These are phyloP conservation scores for Capitulum mitella DNA, from an alignment of 2,888 invertebrate species.

Conservation along the genomic window DNA sequence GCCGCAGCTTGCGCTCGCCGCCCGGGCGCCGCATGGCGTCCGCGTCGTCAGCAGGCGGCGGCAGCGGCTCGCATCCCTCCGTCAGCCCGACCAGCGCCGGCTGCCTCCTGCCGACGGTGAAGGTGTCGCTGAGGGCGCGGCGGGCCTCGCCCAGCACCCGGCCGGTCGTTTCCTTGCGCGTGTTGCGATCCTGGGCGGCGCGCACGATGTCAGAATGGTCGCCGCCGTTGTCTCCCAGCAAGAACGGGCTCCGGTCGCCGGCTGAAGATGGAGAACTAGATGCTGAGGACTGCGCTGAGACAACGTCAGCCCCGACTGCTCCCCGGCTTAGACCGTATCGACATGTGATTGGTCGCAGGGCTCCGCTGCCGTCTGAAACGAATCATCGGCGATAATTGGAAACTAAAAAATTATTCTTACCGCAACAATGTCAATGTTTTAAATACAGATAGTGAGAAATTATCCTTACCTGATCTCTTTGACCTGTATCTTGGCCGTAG, in stretches of 20 bases:
- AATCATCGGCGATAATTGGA: neutral
- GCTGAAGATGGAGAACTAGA: neutral
- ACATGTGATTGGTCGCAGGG: neutral
- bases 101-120: neutral
- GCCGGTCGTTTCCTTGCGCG: neutral
- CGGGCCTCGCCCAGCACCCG: neutral
- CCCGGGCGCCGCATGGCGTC: neutral
- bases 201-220: neutral
- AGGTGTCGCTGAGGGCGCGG: neutral
- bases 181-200: neutral
- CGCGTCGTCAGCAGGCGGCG: neutral
- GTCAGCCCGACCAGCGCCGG: neutral
- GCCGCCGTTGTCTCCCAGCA: neutral
- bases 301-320: neutral
- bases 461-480: too few relatives aligned
- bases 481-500: too few relatives aligned
- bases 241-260: neutral
- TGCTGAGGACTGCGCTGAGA: neutral
- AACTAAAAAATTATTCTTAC: too few relatives aligned
- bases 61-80: neutral
- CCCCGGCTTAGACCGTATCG: constrained; percentile 9
- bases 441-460: too few relatives aligned
- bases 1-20: neutral
- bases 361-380: neutral
- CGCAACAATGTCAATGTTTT: too few relatives aligned